phyloP scores from a whole-genome alignment of 2,888 invertebrate species.

The Tanytarsus gracilentus region DNA sequence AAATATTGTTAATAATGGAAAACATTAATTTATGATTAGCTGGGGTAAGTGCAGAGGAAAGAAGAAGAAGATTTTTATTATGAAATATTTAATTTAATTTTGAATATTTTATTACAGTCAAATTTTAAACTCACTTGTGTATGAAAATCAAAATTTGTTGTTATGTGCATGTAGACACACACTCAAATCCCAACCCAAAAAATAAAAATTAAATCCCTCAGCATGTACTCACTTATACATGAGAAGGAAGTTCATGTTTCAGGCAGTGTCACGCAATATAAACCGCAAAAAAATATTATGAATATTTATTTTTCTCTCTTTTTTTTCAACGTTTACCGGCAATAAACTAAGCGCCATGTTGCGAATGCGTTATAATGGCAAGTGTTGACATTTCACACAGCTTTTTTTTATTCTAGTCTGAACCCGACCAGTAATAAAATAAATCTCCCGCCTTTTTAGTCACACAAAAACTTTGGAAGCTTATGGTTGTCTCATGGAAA shows the following conservation, averaged over 20 bases:
- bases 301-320: background rate
- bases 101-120: conserved; percentile 23
- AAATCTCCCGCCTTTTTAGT: too few relatives aligned
- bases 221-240: background rate
- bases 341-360: too few relatives aligned
- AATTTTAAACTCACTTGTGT: background rate
- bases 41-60: background rate
- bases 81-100: conserved; percentile 29
- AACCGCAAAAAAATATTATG: conserved; percentile 19
- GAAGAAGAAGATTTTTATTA: background rate
- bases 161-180: too few relatives aligned
- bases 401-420: background rate
- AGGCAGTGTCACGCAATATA: conserved; percentile 22
- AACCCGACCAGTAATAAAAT: background rate
- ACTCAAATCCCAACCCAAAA: background rate
- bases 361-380: background rate
- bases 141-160: background rate
- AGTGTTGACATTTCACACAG: conserved; percentile 21
- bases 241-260: conserved; percentile 18
- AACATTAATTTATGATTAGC: conserved; percentile 29
- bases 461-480: too few relatives aligned
- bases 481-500: too few relatives aligned
- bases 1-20: conserved; percentile 25
- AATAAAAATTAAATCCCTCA: too few relatives aligned
- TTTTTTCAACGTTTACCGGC: too few relatives aligned